phyloP scores from a whole-genome alignment of 2,797 vertebrate genomes.

The Cygnus olor region DNA sequence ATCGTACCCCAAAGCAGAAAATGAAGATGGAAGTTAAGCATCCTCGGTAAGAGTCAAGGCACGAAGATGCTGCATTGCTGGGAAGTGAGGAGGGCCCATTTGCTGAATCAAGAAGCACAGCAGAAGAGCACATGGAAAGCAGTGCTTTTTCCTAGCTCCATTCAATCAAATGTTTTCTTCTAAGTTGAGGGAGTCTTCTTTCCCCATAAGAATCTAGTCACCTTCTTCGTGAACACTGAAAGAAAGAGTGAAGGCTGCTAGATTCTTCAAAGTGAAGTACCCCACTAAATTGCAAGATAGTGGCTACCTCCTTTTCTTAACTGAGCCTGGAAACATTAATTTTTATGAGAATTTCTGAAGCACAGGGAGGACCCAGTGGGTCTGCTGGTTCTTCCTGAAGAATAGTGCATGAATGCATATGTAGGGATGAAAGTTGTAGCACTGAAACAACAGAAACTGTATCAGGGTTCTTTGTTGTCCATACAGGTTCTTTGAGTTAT shows the following conservation, averaged over 20 bases:
- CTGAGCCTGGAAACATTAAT: background rate
- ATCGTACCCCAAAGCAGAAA: slow-evolving; percentile 98
- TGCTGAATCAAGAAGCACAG: background rate
- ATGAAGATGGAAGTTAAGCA: slow-evolving; percentile 99
- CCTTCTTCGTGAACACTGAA: background rate
- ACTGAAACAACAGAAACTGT: background rate
- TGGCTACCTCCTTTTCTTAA: background rate
- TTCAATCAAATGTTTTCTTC: background rate
- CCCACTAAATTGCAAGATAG: background rate
- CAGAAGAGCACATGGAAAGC: background rate
- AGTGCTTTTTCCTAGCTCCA: background rate
- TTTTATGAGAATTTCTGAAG: background rate
- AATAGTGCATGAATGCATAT: background rate
- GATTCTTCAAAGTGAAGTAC: background rate
- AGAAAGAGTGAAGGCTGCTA: background rate
- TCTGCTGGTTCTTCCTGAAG: background rate
- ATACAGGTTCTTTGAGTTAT: slow-evolving; percentile 94
- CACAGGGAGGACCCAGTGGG: background rate
- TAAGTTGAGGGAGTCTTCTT: background rate
- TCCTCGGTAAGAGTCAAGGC: slow-evolving; percentile 81
- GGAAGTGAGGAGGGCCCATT: background rate
- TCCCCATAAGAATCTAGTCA: background rate
- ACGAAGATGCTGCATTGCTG: background rate
- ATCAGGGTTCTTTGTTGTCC: slow-evolving; percentile 33
- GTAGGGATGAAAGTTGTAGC: background rate